Base-by-base conservation (phyloP, 2,113 vertebrate species). In the Phrynosoma platyrhinos region DNA sequence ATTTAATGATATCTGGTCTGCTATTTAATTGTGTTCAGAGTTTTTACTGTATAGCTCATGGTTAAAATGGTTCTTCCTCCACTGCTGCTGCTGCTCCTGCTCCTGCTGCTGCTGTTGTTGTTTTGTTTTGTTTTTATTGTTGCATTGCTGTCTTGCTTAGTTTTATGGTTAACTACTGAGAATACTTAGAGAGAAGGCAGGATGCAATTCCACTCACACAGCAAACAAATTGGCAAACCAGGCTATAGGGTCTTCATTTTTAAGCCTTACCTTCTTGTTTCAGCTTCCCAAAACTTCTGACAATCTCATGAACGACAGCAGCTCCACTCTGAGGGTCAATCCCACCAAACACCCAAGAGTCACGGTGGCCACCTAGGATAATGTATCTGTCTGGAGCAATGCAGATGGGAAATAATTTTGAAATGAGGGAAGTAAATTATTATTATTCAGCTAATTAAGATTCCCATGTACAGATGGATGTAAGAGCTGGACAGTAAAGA, bases 311-410 rank as follows among this genome's bases (percentile, higher is more conserved):
- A 81, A 98, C 97, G 47, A 98, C 97, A 79, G 98, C 98, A 7
- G 98, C 98, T 30, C 99, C 99, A 52, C 98, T 97, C 92, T 98
- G 97, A 83, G 99, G 99, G 93, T 99, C 98, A 66, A 99, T 98
- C 85, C 97, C 98, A 87, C 99, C 99, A 91, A 99, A 99, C 0
- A 99, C 98, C 99, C 99, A 99, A 0, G 99, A 97, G 74, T 99
- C 99, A 0, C 98, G 97, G 90, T 99, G 98, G 4, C 99, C 99
- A 88, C 99, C 99, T 76, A 99, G 96, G 94, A 99, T 99, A 81
- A 99, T 96, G 5, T 98, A 99, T 66, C 98, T 97, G 96, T 99
- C 99, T 99, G 88, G 79, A 92, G 79, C 94, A 93, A 92, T 82
- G 81, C 53, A 91, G 66, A 77, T 0, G 27, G 5, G 53, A 0